Base-by-base conservation (phyloP, 2,888 invertebrate species). In the Epirrhoe tristata region DNA sequence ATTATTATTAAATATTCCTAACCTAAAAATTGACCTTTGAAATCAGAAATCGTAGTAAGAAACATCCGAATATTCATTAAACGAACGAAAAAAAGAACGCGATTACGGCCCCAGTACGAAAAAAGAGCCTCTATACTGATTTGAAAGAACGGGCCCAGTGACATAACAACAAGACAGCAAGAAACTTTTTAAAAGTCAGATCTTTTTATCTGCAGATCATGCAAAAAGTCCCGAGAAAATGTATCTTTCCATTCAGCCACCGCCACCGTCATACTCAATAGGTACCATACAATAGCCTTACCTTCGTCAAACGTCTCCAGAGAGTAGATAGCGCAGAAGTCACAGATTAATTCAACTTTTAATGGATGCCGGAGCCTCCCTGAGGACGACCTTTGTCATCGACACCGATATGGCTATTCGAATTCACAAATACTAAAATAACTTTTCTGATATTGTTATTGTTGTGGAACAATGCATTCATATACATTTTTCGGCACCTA, bases 271-370 rank as follows among this genome's bases (percentile, higher is more conserved):
- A 43, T 5, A 43, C 39, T 43, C 39, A 39, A 39, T 39, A n/a
- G n/a, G n/a, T n/a, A 43, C 12, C 12, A 43, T 10, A 43, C 39
- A 43, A 43, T 43, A 43, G 12, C 36, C 39, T 43, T 12, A 43
- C 39, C 39, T 43, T 43, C 39, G 39, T 43, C 39, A 43, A 43
- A 43, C 5, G 39, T 43, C 39, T 43, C 39, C 39, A 12, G 12
- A 43, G 39, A 43, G 39, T 10, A 75, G 79, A 77, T 78, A 82
- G 78, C 77, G 72, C 76, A 81, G 81, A 79, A 79, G 82, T 79
- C 78, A 51, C 66, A 61, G 82, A 85, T 86, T 88, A 86, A 87
- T 88, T 85, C 86, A 88, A 89, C 83, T 88, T 89, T 87, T 88
- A 88, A 88, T 88, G 84, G 86, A 83, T 82, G 85, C 81, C 75